Percentiles rank a stretch among this genome's conserved stretches.
Evolutionary conservation across 2,797 vertebrate species (phyloP).

Genomic region (Coendou prehensilis): DNA sequence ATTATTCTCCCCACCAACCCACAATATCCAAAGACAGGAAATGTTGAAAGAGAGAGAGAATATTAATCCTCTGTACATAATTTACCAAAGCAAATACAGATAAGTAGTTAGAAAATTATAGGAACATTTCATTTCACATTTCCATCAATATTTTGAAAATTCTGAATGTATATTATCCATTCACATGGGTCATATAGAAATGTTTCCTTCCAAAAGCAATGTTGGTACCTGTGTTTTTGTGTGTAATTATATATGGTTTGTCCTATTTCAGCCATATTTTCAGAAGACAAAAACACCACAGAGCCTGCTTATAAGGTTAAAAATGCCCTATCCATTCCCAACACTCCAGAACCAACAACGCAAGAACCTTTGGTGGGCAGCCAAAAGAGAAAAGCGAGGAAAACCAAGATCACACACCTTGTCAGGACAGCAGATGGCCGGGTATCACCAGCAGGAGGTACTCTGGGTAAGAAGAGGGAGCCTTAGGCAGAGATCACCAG

Average conservation of each 20-base stretch:
- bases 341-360: conserved; percentile 91
- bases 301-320: conserved; percentile 91
- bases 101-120: neutral
- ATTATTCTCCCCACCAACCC: neutral
- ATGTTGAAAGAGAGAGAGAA: neutral
- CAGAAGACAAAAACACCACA: conserved; percentile 90
- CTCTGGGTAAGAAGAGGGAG: conserved; percentile 87
- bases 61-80: conserved; percentile 31
- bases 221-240: conserved; percentile 37
- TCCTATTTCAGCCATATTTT: conserved; percentile 90
- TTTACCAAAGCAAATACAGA: conserved; percentile 22
- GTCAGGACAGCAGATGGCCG: conserved; percentile 96
- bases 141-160: conserved; percentile 46
- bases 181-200: conserved; percentile 54
- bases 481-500: conserved; percentile 29
- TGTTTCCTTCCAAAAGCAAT: conserved; percentile 1
- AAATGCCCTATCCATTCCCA: conserved; percentile 88
- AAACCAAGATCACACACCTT: conserved; percentile 98
- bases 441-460: conserved; percentile 95
- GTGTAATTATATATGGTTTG: conserved; percentile 71
- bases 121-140: conserved; percentile 4
- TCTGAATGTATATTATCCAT: conserved; percentile 28
- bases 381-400: conserved; percentile 99
- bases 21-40: conserved; percentile 7
- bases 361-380: conserved; percentile 97